These are phyloP conservation scores for Corvus cornix DNA, from an alignment of 2,113 vertebrate genomes.

Conservation along the genomic window DNA sequence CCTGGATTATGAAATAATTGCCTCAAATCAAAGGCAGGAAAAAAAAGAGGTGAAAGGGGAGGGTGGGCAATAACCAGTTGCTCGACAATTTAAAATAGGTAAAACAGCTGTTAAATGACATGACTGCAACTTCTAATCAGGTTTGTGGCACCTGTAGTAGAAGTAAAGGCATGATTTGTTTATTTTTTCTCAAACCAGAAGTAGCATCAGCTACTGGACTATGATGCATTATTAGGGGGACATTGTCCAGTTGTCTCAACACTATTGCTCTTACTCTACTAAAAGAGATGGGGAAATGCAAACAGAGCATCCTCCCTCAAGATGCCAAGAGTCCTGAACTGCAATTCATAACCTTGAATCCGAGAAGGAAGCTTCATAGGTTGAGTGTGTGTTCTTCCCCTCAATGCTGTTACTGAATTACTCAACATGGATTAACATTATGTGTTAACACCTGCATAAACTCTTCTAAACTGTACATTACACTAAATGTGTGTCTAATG, in stretches of 20 bases:
- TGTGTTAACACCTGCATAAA: neutral
- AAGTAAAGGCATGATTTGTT: neutral
- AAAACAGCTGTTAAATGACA: neutral
- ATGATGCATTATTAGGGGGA: neutral
- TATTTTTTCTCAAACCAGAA: neutral
- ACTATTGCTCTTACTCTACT: neutral
- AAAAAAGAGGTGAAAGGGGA: neutral
- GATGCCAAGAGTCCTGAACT: neutral
- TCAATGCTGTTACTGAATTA: neutral
- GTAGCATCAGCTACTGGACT: neutral
- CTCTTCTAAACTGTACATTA: neutral
- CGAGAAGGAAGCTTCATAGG: neutral
- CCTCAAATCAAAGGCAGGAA: neutral
- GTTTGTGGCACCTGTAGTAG: neutral
- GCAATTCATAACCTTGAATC: neutral
- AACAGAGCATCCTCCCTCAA: neutral
- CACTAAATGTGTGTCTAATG: neutral
- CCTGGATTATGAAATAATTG: neutral
- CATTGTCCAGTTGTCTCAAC: neutral
- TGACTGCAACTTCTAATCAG: neutral
- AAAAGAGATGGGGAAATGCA: neutral
- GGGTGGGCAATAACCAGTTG: neutral
- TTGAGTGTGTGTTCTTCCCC: rapidly evolving
- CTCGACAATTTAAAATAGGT: neutral
- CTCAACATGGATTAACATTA: neutral